phyloP scores from a whole-genome alignment of 2,797 vertebrate genomes.

The Cuculus canorus region DNA sequence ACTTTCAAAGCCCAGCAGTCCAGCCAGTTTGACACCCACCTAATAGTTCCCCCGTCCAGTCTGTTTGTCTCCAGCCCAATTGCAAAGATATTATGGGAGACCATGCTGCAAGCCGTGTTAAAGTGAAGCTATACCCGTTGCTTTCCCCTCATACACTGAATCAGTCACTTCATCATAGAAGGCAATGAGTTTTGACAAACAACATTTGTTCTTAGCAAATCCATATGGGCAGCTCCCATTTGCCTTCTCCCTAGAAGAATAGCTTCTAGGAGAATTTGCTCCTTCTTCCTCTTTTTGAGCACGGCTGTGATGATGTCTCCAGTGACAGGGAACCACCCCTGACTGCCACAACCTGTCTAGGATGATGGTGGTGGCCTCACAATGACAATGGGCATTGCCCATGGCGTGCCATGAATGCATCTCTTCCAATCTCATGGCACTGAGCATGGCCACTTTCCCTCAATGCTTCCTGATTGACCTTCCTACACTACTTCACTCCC shows the following conservation, averaged over 20 bases:
- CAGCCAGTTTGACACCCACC: not conserved
- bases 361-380: not conserved
- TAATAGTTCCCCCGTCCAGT: not conserved
- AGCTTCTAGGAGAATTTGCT: not conserved
- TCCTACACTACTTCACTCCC: not conserved
- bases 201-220: not conserved
- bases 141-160: not conserved
- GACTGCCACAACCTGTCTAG: not conserved
- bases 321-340: not conserved
- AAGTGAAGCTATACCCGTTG: not conserved
- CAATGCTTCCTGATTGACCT: not conserved
- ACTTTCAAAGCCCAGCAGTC: not conserved
- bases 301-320: not conserved
- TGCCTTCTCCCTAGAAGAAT: not conserved
- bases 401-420: rapidly evolving
- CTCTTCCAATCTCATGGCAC: not conserved
- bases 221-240: not conserved
- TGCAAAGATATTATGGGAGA: not conserved
- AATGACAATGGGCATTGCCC: not conserved
- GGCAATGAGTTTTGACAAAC: not conserved
- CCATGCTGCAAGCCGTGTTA: not conserved
- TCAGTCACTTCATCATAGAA: not conserved
- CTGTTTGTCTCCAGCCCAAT: not conserved
- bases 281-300: not conserved
- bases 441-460: not conserved